phyloP scores from a whole-genome alignment of 1,140 invertebrate genomes.

The Eubasilissa regina region DNA sequence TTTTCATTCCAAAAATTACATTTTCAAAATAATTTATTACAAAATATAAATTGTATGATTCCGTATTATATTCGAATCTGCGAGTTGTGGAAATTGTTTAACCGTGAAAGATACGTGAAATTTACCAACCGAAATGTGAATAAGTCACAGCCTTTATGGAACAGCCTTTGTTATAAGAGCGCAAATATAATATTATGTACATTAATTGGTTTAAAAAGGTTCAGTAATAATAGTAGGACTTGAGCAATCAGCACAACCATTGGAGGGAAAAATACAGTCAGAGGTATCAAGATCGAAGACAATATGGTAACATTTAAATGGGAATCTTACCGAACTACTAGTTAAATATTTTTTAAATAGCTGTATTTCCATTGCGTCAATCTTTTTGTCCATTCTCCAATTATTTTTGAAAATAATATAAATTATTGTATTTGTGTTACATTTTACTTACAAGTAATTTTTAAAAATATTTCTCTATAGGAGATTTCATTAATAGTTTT shows the following conservation, averaged over 20 bases:
- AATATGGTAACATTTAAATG: not conserved
- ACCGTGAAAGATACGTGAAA: not conserved
- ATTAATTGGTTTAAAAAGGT: constrained; percentile 8
- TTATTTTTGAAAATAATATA: not conserved
- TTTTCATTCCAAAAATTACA: not conserved
- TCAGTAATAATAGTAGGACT: constrained; percentile 11
- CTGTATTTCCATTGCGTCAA: not conserved
- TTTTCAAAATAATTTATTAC: not conserved
- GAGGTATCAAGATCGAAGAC: constrained; percentile 15
- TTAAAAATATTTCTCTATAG: no score
- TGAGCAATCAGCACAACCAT: constrained; percentile 58
- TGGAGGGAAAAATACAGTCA: constrained; percentile 51
- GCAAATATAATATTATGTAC: constrained; percentile 1
- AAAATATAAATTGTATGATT: not conserved
- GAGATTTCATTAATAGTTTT: no score
- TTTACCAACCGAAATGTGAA: not conserved
- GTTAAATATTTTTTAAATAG: not conserved
- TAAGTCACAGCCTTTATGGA: not conserved
- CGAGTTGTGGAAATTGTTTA: not conserved
- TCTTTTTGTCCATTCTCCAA: not conserved
- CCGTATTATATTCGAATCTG: not conserved
- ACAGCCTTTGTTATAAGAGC: not conserved
- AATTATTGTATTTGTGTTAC: not conserved
- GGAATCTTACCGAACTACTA: not conserved
- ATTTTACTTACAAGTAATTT: not conserved